Evolutionary conservation across 2,888 invertebrate species (phyloP), one percentile per base, ranked within the genome.

Genomic region (Pollenia angustigena): DNA sequence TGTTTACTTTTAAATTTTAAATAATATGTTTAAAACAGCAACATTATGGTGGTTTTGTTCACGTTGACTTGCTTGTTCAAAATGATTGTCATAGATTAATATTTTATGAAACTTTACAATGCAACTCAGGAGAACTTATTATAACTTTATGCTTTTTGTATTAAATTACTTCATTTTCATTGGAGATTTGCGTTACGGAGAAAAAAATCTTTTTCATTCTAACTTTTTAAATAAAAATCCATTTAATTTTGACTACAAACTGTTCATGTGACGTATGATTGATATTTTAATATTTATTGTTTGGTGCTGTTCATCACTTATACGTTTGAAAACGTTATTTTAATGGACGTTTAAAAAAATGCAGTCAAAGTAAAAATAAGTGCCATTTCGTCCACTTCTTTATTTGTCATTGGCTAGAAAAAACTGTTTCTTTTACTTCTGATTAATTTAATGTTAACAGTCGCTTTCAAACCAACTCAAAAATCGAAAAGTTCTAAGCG

Each of bases 91-190:
- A 2, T 56, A 32, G 48, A 58, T 56, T 40, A 58, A 79, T 79
- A 68, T 69, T 79, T 68, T 69, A 58, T 68, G 68, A 58, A 68
- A 32, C 18, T 56, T 18, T 71, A 12, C 32, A 48, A 50, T n/a
- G 60, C 52, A 52, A 75, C 18, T 60, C 40, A 32, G 16, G 1
- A 54, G 54, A 40, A 50, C 50, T 40, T 16, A 12, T 69, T 12
- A n/a, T 4, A 32, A 9, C 2, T 9, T 46, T 44, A 18, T 72
- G 23, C 32, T 7, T 10, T 46, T 44, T 44, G 23, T 9, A 2
- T 46, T 7, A 40, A 12, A 11, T 40, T 40, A n/a, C 7, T 42
- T 40, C 32, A 48, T 60, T 6, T 74, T 40, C 48, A 58, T 60
- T 50, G n/a, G 10, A 58, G n/a, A 48, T 58, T 56, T 23, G 7